Evolutionary conservation across 2,113 vertebrate species (phyloP), one percentile per base, ranked within the genome.

Genomic region (Microcebus murinus): DNA sequence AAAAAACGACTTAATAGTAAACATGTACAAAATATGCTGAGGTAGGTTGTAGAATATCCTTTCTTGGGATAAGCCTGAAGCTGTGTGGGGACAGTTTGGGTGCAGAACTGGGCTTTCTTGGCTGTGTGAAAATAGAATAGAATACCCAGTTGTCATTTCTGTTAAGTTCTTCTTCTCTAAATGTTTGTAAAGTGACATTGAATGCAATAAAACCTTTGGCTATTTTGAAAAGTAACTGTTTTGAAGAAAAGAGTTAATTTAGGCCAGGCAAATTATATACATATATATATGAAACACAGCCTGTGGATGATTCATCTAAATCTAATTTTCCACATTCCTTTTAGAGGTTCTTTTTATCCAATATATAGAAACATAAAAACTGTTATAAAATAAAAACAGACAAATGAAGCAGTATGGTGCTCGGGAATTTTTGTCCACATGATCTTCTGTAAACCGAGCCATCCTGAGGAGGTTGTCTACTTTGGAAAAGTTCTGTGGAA

Each of bases 221-320:
- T 61, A 36, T 74, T 95, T 94, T 55, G 25, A n/a, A 88, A 74
- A 92, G 39, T 48, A 67, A 73, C 23, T 61, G 20, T 45, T 88
- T 70, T 23, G 34, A 71, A 90, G 57, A 86, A 94, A 73, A 83
- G 52, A 34, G 25, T 83, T 83, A 91, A 23, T 91, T 89, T 50
- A 95, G 76, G 52, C 27, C 13, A 79, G 13, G 9, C 5, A 82
- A 73, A 79, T n/a, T 42, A 6, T 42, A 42, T 42, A 42, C 8
- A 45, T 8, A 45, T 45, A 45, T 45, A 45, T 71, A 9, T 86
- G 3, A 15, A 4, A 17, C 10, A 42, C 2, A 34, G 39, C 34
- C 42, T 76, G 48, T 68, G 34, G 12, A 80, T 34, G 42, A 80
- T 65, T 84, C 48, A 59, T 55, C 3, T 83, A 67, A 50, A 18